A percentile compares a stretch with the other conserved stretches of the same genome.
These are phyloP conservation scores for Orchestes rusci DNA, from an alignment of 2,888 invertebrate species.

Conservation along the genomic window DNA sequence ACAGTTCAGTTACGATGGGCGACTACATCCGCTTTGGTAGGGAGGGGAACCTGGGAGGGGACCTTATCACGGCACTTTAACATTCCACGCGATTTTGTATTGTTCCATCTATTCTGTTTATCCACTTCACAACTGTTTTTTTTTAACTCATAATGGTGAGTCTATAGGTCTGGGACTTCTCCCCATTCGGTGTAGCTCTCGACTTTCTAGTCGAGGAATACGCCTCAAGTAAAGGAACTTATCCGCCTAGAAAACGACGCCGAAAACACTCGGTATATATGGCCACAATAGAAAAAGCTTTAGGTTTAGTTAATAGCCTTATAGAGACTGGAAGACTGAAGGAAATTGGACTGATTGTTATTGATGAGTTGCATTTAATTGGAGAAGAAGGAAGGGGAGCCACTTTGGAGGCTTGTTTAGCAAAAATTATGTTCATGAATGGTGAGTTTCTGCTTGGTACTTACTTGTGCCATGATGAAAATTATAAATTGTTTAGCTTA, in stretches of 20 bases:
- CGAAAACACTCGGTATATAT: slow-evolving; percentile 75
- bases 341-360: slow-evolving; percentile 71
- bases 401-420: slow-evolving; percentile 72
- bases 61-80: too few species aligned
- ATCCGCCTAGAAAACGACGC: slow-evolving; percentile 71
- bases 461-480: too few species aligned
- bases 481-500: too few species aligned
- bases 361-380: slow-evolving; percentile 91
- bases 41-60: too few species aligned
- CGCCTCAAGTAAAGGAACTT: slow-evolving; percentile 79
- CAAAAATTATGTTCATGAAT: slow-evolving; percentile 67
- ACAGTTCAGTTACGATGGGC: too few species aligned
- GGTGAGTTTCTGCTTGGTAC: slow-evolving; percentile 55
- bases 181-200: slow-evolving; percentile 79
- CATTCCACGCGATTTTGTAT: too few species aligned
- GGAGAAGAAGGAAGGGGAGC: slow-evolving; percentile 84
- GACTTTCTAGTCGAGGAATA: slow-evolving; percentile 93
- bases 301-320: slow-evolving; percentile 76
- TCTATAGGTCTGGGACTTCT: slow-evolving; percentile 67
- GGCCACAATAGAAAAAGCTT: slow-evolving; percentile 92
- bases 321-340: slow-evolving; percentile 68
- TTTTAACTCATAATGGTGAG: too few species aligned
- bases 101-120: too few species aligned
- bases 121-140: too few species aligned
- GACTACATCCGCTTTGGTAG: too few species aligned